Percentiles rank a stretch among this genome's conserved stretches.
phyloP scores from a whole-genome alignment of 53 echinoderm and acorn worm genomes.

The Stichopus horrens region DNA sequence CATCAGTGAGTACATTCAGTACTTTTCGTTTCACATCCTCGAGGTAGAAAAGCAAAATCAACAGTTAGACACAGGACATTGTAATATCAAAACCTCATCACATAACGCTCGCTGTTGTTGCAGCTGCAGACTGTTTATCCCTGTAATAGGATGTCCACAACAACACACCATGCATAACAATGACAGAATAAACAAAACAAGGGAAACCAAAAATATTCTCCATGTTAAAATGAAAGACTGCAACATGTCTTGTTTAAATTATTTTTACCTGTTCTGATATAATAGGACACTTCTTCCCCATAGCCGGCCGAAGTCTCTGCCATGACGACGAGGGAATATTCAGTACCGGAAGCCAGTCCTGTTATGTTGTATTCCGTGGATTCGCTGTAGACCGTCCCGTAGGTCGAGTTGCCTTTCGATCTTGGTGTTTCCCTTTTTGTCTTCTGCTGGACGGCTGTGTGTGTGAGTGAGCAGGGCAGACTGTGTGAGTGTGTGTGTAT shows the following conservation, averaged over 20 bases:
- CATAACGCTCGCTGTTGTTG: too few relatives aligned
- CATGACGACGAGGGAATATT: slow-evolving; percentile 62
- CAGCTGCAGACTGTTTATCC: too few relatives aligned
- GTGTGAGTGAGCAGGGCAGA: not conserved
- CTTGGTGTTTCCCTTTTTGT: slow-evolving; percentile 10
- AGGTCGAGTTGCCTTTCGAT: slow-evolving; percentile 58
- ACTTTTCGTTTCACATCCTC: too few relatives aligned
- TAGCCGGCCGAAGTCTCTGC: slow-evolving; percentile 75
- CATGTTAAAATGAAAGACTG: not conserved
- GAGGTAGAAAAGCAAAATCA: too few relatives aligned
- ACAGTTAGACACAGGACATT: too few relatives aligned
- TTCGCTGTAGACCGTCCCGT: slow-evolving; percentile 65
- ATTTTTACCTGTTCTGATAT: slow-evolving; percentile 66
- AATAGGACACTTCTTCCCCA: slow-evolving; percentile 52
- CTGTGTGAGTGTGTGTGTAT: not conserved
- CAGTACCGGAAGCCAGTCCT: slow-evolving; percentile 61
- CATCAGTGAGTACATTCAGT: too few relatives aligned
- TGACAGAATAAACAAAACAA: too few relatives aligned
- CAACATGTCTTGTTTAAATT: not conserved
- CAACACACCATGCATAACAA: too few relatives aligned
- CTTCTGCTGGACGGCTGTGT: slow-evolving; percentile 25
- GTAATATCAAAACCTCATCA: too few relatives aligned
- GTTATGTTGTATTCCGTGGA: slow-evolving; percentile 65
- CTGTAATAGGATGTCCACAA: too few relatives aligned
- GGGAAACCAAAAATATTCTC: too few relatives aligned